Percentiles rank a stretch among this genome's conserved stretches.
Conservation (phyloP, 1,140 invertebrate species). For the Thereuonema tuberculata region DNA sequence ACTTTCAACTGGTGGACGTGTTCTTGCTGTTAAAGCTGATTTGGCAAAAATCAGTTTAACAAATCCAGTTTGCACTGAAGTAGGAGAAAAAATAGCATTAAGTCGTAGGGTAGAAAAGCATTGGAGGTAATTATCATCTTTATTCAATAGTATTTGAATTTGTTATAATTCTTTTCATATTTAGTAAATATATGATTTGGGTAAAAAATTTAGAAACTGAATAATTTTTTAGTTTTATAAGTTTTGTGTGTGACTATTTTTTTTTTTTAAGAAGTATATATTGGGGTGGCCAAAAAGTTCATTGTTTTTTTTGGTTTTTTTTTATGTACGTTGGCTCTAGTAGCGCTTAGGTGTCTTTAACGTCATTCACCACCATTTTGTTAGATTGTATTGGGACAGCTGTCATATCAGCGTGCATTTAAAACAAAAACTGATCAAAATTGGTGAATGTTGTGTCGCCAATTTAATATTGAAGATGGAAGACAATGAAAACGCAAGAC, state of each 20-base stretch:
- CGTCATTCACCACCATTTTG: no score
- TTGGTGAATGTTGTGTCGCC: no score
- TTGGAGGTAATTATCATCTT: conserved; percentile 60
- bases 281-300: no score
- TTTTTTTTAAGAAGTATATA: not conserved
- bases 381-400: no score
- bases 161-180: conserved; percentile 2
- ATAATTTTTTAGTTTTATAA: conserved; percentile 2
- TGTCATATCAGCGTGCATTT: no score
- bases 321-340: no score
- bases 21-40: conserved; percentile 91
- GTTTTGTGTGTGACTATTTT: not conserved
- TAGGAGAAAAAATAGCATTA: conserved; percentile 96
- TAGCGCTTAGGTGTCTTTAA: no score
- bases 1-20: conserved; percentile 90
- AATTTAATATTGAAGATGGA: no score
- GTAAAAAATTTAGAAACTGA: conserved; percentile 4
- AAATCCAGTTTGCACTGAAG: conserved; percentile 96
- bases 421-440: no score
- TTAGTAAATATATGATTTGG: not conserved
- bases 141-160: conserved; percentile 9
- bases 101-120: conserved; percentile 97
- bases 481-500: no score
- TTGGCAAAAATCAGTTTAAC: conserved; percentile 94
- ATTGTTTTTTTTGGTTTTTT: no score